These are phyloP conservation scores for Pedetes capensis DNA, from an alignment of 2,113 vertebrate genomes.

Conservation along the genomic window DNA sequence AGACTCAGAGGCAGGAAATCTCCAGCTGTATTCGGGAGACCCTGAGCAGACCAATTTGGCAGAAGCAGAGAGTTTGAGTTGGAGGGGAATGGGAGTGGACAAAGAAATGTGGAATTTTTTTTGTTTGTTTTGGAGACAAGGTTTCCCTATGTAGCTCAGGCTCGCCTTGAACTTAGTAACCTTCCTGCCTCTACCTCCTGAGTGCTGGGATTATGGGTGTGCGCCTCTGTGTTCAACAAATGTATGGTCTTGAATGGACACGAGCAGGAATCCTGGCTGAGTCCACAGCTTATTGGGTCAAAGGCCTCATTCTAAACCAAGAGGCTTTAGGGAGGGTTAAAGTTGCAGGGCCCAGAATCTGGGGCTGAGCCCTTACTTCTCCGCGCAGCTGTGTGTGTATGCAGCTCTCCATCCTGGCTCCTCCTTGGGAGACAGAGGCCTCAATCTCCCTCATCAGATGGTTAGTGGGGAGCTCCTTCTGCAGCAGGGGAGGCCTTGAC, in stretches of 20 bases:
- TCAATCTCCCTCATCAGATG: slow-evolving; percentile 39
- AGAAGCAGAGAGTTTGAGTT: neutral
- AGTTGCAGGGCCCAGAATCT: neutral
- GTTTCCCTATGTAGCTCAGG: no score
- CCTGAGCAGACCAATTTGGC: neutral
- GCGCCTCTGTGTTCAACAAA: no score
- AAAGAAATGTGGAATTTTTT: no score
- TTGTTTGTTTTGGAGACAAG: no score
- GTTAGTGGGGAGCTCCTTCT: slow-evolving; percentile 58
- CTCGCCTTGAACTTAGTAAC: no score
- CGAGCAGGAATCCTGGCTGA: neutral
- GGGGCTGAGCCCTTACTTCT: neutral
- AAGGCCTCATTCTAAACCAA: neutral
- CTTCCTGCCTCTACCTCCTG: no score
- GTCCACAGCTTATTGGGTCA: neutral
- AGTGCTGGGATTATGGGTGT: no score
- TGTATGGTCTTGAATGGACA: neutral
- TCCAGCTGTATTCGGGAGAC: neutral
- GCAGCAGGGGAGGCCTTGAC: slow-evolving; percentile 31
- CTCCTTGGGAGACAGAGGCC: slow-evolving; percentile 3
- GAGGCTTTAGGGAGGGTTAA: neutral
- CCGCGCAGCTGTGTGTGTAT: neutral
- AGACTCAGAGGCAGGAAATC: neutral
- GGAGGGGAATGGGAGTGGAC: neutral
- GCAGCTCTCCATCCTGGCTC: no score